These are phyloP conservation scores for Tympanoctomys barrerae DNA, from an alignment of 2,797 vertebrate species.

Conservation along the genomic window DNA sequence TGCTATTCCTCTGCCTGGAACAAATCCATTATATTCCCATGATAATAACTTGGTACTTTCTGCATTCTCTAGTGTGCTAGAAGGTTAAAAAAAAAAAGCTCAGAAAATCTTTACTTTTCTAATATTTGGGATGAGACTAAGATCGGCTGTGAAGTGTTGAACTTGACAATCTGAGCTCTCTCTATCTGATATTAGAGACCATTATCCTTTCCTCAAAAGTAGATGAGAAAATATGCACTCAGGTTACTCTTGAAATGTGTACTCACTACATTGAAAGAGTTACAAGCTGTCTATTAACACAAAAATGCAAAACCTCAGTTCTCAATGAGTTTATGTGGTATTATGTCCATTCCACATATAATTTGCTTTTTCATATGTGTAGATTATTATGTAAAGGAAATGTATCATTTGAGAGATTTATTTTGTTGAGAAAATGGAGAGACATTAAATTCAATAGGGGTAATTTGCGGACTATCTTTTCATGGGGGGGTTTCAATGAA, in stretches of 20 bases:
- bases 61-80: not conserved
- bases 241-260: conserved; percentile 22
- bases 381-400: not conserved
- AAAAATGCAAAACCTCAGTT: not conserved
- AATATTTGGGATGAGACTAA: not conserved
- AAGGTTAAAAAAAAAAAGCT: not conserved
- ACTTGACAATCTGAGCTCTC: not conserved
- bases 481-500: conserved; percentile 20
- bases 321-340: conserved; percentile 32
- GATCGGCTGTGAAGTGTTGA: not conserved
- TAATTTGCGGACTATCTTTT: not conserved
- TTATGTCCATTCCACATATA: not conserved
- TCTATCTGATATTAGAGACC: not conserved
- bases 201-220: conserved; percentile 36
- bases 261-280: conserved; percentile 5
- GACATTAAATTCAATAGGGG: conserved; percentile 2
- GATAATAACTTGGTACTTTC: not conserved
- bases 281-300: not conserved
- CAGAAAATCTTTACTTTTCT: conserved; percentile 42
- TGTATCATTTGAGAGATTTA: not conserved
- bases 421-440: conserved; percentile 41
- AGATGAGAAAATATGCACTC: not conserved
- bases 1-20: conserved; percentile 40
- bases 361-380: conserved; percentile 12
- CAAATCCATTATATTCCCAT: not conserved